Percentiles rank a stretch among this genome's conserved stretches.
Evolutionary conservation across 2,888 invertebrate genomes (phyloP).

Genomic region (Anodontia alba): DNA sequence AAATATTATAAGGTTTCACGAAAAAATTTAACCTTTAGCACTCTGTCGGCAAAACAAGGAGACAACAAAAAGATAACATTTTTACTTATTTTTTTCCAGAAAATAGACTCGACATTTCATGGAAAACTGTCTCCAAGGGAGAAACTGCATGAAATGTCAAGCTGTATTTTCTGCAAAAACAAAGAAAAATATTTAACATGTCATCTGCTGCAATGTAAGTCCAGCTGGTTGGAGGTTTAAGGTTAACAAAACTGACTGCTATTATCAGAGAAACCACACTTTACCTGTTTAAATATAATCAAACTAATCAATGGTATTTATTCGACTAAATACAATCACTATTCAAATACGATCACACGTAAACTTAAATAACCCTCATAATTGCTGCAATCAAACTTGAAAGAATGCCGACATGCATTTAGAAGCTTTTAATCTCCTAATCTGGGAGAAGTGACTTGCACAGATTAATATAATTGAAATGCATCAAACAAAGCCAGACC

Average conservation of each 20-base stretch:
- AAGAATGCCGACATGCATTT: conserved; percentile 5
- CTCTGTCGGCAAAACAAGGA: too few species aligned
- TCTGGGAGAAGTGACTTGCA: not conserved
- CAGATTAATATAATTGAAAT: not conserved
- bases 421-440: conserved; percentile 1
- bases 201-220: too few species aligned
- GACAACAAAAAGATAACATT: too few species aligned
- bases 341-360: not conserved
- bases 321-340: conserved; percentile 11
- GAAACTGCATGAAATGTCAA: too few species aligned
- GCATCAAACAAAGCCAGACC: too few species aligned
- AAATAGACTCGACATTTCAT: too few species aligned
- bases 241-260: not conserved
- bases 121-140: too few species aligned
- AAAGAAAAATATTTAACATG: too few species aligned
- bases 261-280: not conserved
- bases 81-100: too few species aligned
- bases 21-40: too few species aligned
- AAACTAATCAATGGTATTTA: not conserved
- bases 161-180: too few species aligned
- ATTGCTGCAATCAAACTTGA: not conserved
- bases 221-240: not conserved
- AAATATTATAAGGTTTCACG: too few species aligned
- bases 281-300: conserved; percentile 6
- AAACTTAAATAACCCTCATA: conserved; percentile 2